phyloP scores from a whole-genome alignment of 1,140 invertebrate genomes.

The Hermetia illucens region DNA sequence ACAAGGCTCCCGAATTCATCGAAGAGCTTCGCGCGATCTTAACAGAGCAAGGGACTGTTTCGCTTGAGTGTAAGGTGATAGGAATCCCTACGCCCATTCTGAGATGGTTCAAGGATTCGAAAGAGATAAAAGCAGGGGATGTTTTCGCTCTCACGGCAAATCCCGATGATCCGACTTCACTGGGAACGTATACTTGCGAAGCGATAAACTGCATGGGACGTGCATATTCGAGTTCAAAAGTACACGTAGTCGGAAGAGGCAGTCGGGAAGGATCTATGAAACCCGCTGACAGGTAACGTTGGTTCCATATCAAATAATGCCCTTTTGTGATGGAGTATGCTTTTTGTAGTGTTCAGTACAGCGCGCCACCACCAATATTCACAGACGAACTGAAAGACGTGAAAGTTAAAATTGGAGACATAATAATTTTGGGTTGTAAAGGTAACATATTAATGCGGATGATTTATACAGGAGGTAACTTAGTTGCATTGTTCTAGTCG shows the following conservation, averaged over 20 bases:
- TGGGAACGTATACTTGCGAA: constrained; percentile 73
- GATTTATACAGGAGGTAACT: constrained; percentile 8
- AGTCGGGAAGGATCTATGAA: constrained; percentile 47
- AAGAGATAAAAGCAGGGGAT: constrained; percentile 76
- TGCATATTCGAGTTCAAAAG: constrained; percentile 63
- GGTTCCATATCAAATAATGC: constrained; percentile 3
- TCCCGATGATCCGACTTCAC: constrained; percentile 61
- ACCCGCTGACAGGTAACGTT: constrained; percentile 32
- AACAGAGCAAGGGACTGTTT: constrained; percentile 75
- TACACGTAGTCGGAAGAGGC: constrained; percentile 55
- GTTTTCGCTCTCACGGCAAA: constrained; percentile 72
- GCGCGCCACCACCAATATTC: constrained; percentile 58
- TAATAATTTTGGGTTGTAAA: constrained; percentile 53
- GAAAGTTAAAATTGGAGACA: constrained; percentile 60
- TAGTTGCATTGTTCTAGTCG: constrained; percentile 34
- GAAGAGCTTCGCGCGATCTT: constrained; percentile 65
- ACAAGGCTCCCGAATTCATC: constrained; percentile 73
- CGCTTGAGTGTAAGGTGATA: constrained; percentile 76
- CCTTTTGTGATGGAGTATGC: neutral
- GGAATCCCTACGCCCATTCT: constrained; percentile 70
- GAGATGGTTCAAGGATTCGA: constrained; percentile 71
- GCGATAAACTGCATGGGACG: constrained; percentile 77
- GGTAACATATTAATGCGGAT: constrained; percentile 36
- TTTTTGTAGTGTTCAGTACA: constrained; percentile 20
- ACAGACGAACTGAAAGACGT: constrained; percentile 53